Evolutionary conservation across 2,888 invertebrate genomes (phyloP), one percentile per base, ranked within the genome.

Genomic region (Polia nebulosa): DNA sequence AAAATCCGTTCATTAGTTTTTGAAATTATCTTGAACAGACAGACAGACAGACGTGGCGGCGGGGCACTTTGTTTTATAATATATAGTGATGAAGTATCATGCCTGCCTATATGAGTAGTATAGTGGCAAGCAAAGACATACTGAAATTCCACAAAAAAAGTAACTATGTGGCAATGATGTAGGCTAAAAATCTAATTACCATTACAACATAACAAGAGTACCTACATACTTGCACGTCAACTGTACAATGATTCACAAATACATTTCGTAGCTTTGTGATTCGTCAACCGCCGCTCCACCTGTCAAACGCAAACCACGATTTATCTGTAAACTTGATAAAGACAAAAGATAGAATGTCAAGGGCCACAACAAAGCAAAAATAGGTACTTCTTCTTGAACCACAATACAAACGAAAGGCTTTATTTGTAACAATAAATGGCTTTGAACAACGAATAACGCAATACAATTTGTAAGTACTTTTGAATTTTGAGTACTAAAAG

Each of bases 331-430:
- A 76, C 65, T 77, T 68, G 63, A 70, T 72, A 62, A 66, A 77
- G 73, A 83, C 77, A 76, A 85, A 79, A 81, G 72, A 72, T 70
- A 60, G 44, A 75, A 76, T 69, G 60, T 76, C 74, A 79, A 78
- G 64, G 47, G 20, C 63, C 36, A 69, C 22, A 67, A 72, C 71
- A 71, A 71, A 75, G 63, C 74, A 70, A 60, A 52, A 52, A 69
- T 75, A 73, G 44, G 59, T 45, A 59, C 32, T 51, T 27, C 51
- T 41, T 64, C 76, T 68, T 64, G 60, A 70, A 68, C 22, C 39
- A 72, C 64, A 71, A 66, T 66, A 66, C 58, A 64, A 70, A 64
- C 27, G 34, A 72, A 77, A 64, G 49, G 61, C 63, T 75, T 75
- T 59, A 8, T 63, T 62, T 47, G 13, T 49, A 25, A 72, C 57